Evolutionary conservation across 2,113 vertebrate species (phyloP).

Genomic region (Casuarius casuarius): DNA sequence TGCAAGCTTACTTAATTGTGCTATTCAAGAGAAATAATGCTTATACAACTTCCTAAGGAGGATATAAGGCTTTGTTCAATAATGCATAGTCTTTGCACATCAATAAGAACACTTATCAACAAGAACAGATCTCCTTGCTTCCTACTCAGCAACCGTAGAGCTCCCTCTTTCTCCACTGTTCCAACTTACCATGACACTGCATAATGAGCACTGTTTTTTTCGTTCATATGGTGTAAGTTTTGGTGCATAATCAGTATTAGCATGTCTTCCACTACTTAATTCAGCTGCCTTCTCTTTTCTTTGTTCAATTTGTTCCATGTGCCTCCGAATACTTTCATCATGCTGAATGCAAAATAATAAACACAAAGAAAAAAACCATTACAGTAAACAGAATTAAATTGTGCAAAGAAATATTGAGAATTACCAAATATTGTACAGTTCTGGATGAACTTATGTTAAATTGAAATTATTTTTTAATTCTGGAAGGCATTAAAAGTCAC

Average conservation of each 20-base stretch:
- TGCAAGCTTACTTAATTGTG: neutral
- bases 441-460: neutral
- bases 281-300: constrained; percentile 98
- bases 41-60: neutral
- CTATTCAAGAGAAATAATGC: neutral
- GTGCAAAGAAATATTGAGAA: neutral
- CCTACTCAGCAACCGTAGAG: neutral
- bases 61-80: neutral
- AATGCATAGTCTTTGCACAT: neutral
- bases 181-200: constrained; percentile 86
- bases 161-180: neutral
- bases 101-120: neutral
- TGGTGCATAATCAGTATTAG: constrained; percentile 95
- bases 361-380: neutral
- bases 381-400: neutral
- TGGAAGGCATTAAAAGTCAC: neutral
- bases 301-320: constrained; percentile 99
- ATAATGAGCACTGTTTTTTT: constrained; percentile 95
- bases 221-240: constrained; percentile 96
- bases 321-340: constrained; percentile 95
- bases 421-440: neutral
- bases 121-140: neutral
- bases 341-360: constrained; percentile 79
- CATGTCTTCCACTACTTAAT: constrained; percentile 95
- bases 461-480: neutral